Evolutionary conservation across 2,888 invertebrate genomes (phyloP).

Genomic region (Drosophila helvetica): DNA sequence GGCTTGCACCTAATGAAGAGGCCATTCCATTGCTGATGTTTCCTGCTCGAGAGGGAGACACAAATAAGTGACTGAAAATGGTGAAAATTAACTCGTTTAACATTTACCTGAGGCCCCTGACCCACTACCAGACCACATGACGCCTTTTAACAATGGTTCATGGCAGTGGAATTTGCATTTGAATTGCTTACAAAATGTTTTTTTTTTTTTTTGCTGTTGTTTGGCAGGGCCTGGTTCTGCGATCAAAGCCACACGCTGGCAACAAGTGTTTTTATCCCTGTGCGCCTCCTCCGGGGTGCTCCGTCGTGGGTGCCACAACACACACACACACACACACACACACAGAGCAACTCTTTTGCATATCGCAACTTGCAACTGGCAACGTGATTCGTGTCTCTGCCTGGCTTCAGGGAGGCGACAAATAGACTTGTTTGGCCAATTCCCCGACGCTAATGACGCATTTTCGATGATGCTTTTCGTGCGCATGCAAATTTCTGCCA

Average conservation of each 20-base stretch:
- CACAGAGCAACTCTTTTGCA: slow-evolving; percentile 65
- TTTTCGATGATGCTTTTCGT: slow-evolving; percentile 74
- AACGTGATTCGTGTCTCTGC: slow-evolving; percentile 49
- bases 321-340: too few species aligned
- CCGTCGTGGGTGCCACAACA: slow-evolving; percentile 50
- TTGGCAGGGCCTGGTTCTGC: slow-evolving; percentile 27
- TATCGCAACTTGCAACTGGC: slow-evolving; percentile 49
- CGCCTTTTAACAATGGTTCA: slow-evolving; percentile 8
- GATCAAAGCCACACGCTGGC: slow-evolving; percentile 75
- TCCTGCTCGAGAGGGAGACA: background rate
- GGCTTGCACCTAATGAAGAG: slow-evolving; percentile 24
- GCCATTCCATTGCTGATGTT: background rate
- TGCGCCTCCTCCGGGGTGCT: background rate
- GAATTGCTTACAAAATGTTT: slow-evolving; percentile 54
- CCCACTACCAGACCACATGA: slow-evolving; percentile 21
- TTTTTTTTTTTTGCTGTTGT: slow-evolving; percentile 14
- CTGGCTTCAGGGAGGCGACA: slow-evolving; percentile 60
- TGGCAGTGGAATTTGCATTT: slow-evolving; percentile 64
- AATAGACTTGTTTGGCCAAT: slow-evolving; percentile 79
- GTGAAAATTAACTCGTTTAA: background rate
- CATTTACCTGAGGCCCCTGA: background rate
- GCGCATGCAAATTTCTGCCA: slow-evolving; percentile 69
- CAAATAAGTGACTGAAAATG: background rate
- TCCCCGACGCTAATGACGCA: slow-evolving; percentile 80
- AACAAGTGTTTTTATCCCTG: slow-evolving; percentile 66